A percentile compares a stretch with the other conserved stretches of the same genome.
Conservation (phyloP, 2,888 invertebrate species). For the Cordilura impudica region DNA sequence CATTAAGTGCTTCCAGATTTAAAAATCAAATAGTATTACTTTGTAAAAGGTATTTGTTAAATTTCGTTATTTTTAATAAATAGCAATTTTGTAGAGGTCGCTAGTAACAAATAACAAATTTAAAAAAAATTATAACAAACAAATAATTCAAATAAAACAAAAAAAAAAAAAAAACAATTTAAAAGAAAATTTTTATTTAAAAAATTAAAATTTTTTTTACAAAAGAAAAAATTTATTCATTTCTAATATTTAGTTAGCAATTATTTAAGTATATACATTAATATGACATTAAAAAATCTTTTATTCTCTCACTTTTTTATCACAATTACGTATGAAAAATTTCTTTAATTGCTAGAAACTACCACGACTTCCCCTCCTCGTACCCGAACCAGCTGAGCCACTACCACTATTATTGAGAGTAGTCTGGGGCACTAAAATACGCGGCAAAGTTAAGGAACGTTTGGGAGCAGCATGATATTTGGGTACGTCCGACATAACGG, state of each 20-base stretch:
- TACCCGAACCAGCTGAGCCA: constrained; percentile 58
- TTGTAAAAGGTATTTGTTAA: no score
- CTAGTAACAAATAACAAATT: no score
- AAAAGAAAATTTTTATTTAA: no score
- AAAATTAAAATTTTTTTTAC: neutral
- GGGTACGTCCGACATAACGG: constrained; percentile 50
- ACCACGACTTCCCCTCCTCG: constrained; percentile 66
- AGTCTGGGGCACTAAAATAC: constrained; percentile 69
- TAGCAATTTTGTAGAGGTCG: no score
- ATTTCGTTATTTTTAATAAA: no score
- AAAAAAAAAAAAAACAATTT: no score
- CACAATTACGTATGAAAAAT: constrained; percentile 76
- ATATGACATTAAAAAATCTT: constrained; percentile 53
- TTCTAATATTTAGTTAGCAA: no score
- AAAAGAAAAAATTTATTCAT: no score
- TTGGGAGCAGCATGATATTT: constrained; percentile 70
- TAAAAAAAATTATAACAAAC: no score
- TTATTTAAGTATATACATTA: neutral
- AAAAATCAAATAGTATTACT: no score
- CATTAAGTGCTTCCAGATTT: no score
- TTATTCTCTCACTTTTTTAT: constrained; percentile 71
- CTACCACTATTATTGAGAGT: constrained; percentile 61
- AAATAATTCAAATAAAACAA: no score
- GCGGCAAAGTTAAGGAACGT: constrained; percentile 72
- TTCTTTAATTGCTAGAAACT: constrained; percentile 76